Conservation (phyloP, 1,140 invertebrate species). For the Drosophila busckii region DNA sequence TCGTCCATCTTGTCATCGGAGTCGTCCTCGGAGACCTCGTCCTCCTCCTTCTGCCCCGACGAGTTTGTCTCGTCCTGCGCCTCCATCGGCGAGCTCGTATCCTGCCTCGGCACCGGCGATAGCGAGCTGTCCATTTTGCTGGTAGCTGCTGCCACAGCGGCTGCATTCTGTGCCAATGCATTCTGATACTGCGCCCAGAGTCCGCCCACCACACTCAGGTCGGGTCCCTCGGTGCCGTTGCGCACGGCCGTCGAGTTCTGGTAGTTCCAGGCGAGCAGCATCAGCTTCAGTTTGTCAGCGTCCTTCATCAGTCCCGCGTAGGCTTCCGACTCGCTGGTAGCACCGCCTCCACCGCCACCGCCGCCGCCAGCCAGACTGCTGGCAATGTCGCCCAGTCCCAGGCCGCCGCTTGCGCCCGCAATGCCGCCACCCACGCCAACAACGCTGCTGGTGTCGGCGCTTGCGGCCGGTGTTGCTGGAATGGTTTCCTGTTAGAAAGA, state of each 20-base stretch:
- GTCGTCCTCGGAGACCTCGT: slow-evolving; percentile 94
- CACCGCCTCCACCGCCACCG: slow-evolving; percentile 42
- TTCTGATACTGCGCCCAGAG: slow-evolving; percentile 88
- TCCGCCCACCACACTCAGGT: slow-evolving; percentile 83
- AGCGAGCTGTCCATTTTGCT: slow-evolving; percentile 66
- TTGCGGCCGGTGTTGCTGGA: slow-evolving; percentile 69
- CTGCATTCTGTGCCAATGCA: slow-evolving; percentile 71
- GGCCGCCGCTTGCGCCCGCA: slow-evolving; percentile 22
- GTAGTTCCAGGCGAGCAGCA: slow-evolving; percentile 91
- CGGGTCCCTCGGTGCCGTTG: slow-evolving; percentile 76
- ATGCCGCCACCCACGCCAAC: slow-evolving; percentile 42
- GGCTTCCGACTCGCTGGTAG: slow-evolving; percentile 61
- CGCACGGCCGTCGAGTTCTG: slow-evolving; percentile 84
- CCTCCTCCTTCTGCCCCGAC: slow-evolving; percentile 96
- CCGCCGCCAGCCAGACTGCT: slow-evolving; percentile 39
- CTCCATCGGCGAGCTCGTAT: slow-evolving; percentile 80
- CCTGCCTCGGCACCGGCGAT: slow-evolving; percentile 69
- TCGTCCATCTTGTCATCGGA: slow-evolving; percentile 93
- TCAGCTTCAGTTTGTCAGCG: slow-evolving; percentile 90
- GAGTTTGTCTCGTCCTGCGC: slow-evolving; percentile 94
- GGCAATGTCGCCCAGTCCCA: slow-evolving; percentile 30
- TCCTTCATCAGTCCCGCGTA: slow-evolving; percentile 84
- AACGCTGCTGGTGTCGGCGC: slow-evolving; percentile 61
- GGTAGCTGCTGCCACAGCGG: slow-evolving; percentile 56
- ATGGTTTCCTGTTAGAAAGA: slow-evolving; percentile 51